A percentile compares a stretch with the other conserved stretches of the same genome.
Evolutionary conservation across 1,140 invertebrate species (phyloP).

Genomic region (Cecropterus lyciades): DNA sequence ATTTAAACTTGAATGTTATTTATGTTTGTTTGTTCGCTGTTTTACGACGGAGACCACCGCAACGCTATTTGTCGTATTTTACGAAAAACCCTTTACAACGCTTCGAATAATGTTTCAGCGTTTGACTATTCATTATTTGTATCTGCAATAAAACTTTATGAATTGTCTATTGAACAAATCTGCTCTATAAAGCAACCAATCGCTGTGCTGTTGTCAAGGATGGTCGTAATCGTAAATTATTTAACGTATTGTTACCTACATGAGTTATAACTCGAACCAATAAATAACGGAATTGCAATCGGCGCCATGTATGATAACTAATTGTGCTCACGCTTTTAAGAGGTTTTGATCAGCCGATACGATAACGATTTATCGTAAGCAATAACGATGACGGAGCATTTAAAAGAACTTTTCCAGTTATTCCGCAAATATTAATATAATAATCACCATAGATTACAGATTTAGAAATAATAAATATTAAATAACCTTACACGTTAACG

Average conservation of each 20-base stretch:
- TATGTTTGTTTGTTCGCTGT: slow-evolving; percentile 21
- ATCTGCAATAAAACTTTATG: slow-evolving; percentile 33
- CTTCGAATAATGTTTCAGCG: slow-evolving; percentile 19
- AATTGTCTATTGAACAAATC: slow-evolving; percentile 35
- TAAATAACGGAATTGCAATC: slow-evolving; percentile 24
- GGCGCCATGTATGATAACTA: not conserved
- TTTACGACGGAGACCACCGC: slow-evolving; percentile 27
- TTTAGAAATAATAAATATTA: no score
- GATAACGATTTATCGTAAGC: not conserved
- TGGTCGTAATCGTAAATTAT: slow-evolving; percentile 32
- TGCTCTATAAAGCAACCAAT: slow-evolving; percentile 35
- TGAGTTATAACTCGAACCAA: slow-evolving; percentile 17
- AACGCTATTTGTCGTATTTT: slow-evolving; percentile 21
- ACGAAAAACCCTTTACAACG: slow-evolving; percentile 12
- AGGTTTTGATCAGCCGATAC: no score
- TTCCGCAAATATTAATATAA: no score
- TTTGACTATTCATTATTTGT: slow-evolving; percentile 27
- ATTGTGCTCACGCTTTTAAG: no score
- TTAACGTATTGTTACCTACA: slow-evolving; percentile 22
- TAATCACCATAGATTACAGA: no score
- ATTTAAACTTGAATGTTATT: slow-evolving; percentile 20
- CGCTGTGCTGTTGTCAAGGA: slow-evolving; percentile 22
- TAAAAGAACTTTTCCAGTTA: no score
- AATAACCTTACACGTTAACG: no score
- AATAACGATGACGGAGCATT: no score